A percentile compares a stretch with the other conserved stretches of the same genome.
These are phyloP conservation scores for Amphiduros pacificus DNA, from an alignment of 2,888 invertebrate species.

Conservation along the genomic window DNA sequence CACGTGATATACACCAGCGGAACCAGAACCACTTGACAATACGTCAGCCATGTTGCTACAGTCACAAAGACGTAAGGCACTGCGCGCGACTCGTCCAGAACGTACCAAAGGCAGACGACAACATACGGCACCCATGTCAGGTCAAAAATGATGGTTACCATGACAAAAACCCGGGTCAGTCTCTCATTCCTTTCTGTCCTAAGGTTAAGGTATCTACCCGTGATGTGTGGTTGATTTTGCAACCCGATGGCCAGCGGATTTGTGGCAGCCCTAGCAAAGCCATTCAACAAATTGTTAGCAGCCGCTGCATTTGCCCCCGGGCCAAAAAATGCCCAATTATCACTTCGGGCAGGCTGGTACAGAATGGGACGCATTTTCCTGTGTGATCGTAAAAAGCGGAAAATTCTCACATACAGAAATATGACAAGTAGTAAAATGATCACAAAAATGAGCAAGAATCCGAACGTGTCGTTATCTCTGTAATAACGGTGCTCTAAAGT, in stretches of 20 bases:
- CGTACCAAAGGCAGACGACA: constrained; percentile 39
- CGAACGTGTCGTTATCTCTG: constrained; percentile 48
- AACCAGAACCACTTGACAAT: constrained; percentile 43
- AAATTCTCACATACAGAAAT: constrained; percentile 45
- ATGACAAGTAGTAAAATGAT: constrained; percentile 36
- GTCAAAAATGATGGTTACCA: constrained; percentile 39
- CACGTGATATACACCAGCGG: constrained; percentile 40
- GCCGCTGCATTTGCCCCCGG: constrained; percentile 47
- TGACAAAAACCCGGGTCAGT: constrained; percentile 43
- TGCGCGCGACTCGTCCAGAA: constrained; percentile 32
- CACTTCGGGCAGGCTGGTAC: constrained; percentile 46
- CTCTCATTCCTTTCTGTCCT: constrained; percentile 43
- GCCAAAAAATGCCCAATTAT: constrained; percentile 52
- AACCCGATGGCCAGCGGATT: constrained; percentile 25
- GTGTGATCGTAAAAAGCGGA: constrained; percentile 43
- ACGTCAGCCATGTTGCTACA: constrained; percentile 42
- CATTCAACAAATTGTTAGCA: constrained; percentile 41
- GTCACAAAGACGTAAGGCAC: constrained; percentile 35
- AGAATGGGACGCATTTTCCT: constrained; percentile 46
- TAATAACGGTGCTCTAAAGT: constrained; percentile 45
- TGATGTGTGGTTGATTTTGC: constrained; percentile 29
- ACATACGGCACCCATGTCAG: constrained; percentile 45
- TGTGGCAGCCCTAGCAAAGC: constrained; percentile 38
- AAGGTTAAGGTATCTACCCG: constrained; percentile 29
- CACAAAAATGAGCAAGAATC: constrained; percentile 45